A percentile compares a stretch with the other conserved stretches of the same genome.
phyloP scores from a whole-genome alignment of 2,113 vertebrate genomes.

The Sterrhoptilus dennistouni region DNA sequence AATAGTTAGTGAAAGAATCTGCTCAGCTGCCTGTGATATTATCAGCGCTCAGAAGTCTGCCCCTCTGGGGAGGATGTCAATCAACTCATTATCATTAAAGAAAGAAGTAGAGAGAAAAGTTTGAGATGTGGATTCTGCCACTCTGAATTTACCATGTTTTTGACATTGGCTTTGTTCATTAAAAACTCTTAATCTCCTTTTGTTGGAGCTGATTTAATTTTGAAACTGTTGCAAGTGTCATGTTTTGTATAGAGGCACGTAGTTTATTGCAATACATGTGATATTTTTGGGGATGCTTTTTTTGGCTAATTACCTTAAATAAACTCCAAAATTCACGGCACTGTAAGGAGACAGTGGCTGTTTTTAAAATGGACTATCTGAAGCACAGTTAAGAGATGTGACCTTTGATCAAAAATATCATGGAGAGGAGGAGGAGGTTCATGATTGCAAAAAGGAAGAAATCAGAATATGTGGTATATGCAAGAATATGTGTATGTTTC shows the following conservation, averaged over 20 bases:
- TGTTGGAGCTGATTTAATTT: neutral
- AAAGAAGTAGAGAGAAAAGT: neutral
- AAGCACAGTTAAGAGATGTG: neutral
- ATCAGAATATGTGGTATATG: neutral
- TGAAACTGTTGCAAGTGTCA: neutral
- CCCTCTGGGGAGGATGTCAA: constrained; percentile 6
- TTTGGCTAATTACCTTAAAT: neutral
- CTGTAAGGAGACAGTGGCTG: neutral
- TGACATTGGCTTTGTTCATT: neutral
- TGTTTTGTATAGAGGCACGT: neutral
- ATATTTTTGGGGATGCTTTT: neutral
- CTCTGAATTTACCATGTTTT: neutral
- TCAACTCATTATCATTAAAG: constrained; percentile 18
- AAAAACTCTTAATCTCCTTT: neutral
- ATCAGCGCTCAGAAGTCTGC: neutral
- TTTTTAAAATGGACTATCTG: neutral
- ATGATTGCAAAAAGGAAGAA: neutral
- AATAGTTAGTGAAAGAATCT: constrained; percentile 3
- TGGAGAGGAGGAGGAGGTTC: neutral
- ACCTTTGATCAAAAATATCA: neutral
- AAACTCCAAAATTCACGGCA: neutral
- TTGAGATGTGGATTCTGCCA: neutral
- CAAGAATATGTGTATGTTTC: neutral
- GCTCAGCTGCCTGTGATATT: neutral
- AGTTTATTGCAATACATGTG: neutral